Base-by-base conservation (phyloP, 2,113 vertebrate species). In the Cariama cristata region DNA sequence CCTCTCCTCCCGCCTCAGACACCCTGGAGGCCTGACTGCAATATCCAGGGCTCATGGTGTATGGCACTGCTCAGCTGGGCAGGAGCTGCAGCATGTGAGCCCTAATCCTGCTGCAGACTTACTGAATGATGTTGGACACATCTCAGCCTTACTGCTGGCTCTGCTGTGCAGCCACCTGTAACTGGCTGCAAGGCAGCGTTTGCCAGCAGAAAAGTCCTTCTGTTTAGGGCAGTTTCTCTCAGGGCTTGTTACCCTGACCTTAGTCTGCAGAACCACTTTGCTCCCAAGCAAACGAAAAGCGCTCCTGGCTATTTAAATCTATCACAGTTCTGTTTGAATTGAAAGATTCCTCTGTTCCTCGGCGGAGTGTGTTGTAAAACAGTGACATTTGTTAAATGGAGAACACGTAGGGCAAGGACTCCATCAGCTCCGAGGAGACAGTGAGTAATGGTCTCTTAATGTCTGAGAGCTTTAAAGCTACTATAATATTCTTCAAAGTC, bases 381-480 rank as follows among this genome's bases (percentile, higher is more conserved):
- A 80, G 84, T 96, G 96, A 96, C 93, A 93, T 97, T 97, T 97
- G 93, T 97, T 96, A 97, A 97, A 95, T 88, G 93, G 94, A 91
- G 95, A 97, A 96, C 95, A 96, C 38, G 0, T 33, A 96, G 94
- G 93, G 95, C 95, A 96, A 95, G 87, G 94, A 79, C 97, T 97
- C 81, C 93, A 90, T 96, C 96, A 94, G 84, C 74, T 96, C 55
- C 0, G 47, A 96, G 81, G 67, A 97, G 97, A 96, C 95, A 94
- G 91, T 96, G 97, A 97, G 81, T 96, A 96, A 97, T 83, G 87
- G 81, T 91, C 45, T 91, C 67, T 97, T 96, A 96, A 96, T 97
- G 77, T 95, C 67, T 77, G 81, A 91, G 94, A 86, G 59, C 63
- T 96, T 95, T 93, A 91, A 91, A 92, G 87, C 84, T 87, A 47